phyloP scores from a whole-genome alignment of 2,113 vertebrate genomes.

The Polypterus bichir region DNA sequence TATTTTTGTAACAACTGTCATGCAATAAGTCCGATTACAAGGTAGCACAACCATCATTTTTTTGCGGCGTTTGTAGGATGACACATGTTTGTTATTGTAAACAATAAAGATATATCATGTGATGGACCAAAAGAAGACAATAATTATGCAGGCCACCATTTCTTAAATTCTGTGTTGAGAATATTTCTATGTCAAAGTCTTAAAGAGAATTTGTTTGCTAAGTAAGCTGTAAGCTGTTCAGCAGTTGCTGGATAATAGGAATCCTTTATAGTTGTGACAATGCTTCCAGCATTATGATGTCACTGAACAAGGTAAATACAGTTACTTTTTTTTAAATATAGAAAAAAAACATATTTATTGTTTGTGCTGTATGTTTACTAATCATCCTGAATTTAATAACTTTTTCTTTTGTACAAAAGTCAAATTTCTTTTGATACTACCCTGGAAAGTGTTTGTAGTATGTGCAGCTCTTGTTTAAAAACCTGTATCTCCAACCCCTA shows the following conservation, averaged over 20 bases:
- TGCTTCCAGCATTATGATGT: constrained; percentile 29
- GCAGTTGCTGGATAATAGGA: constrained; percentile 53
- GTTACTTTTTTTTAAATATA: constrained; percentile 15
- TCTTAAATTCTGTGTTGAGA: constrained; percentile 24
- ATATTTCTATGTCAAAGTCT: constrained; percentile 16
- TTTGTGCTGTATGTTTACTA: constrained; percentile 25
- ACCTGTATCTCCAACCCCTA: constrained; percentile 28
- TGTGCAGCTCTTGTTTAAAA: constrained; percentile 22
- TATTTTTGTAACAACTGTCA: constrained; percentile 56
- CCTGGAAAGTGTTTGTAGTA: constrained; percentile 27
- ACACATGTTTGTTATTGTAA: constrained; percentile 16
- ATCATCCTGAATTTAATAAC: constrained; percentile 30
- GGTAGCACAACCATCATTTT: constrained; percentile 19
- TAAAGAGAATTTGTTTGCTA: constrained; percentile 19
- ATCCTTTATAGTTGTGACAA: constrained; percentile 55
- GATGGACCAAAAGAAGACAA: constrained; percentile 35
- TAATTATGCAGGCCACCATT: constrained; percentile 32
- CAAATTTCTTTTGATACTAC: constrained; percentile 30
- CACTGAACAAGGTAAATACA: constrained; percentile 13
- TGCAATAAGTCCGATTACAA: constrained; percentile 31
- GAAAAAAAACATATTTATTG: constrained; percentile 27
- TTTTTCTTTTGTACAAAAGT: constrained; percentile 34
- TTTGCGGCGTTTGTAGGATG: constrained; percentile 21
- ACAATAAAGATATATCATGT: constrained; percentile 24
- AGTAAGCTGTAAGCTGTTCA: constrained; percentile 54